Evolutionary conservation across 1,140 invertebrate genomes (phyloP).

Genomic region (Drosophila auraria): DNA sequence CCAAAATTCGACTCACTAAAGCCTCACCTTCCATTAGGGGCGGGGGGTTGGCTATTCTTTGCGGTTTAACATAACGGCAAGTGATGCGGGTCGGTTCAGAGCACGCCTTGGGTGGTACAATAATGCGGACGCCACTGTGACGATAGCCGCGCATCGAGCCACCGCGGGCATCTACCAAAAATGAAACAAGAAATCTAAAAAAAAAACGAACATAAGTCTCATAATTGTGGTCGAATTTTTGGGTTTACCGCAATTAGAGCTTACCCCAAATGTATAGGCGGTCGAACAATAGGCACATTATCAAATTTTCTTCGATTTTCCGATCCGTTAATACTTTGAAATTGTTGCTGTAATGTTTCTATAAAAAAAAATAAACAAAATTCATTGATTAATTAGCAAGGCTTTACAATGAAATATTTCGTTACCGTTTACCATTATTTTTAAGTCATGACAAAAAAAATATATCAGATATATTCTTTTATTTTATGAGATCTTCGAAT

Average conservation of each 20-base stretch:
- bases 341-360: constrained; percentile 6
- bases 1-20: constrained; percentile 96
- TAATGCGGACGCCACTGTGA: constrained; percentile 98
- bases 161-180: constrained; percentile 99
- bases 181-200: constrained; percentile 98
- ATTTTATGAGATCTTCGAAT: too few species aligned
- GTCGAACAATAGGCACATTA: constrained; percentile 90
- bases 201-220: background rate
- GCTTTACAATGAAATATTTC: too few species aligned
- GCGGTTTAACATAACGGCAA: constrained; percentile 92
- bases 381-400: background rate
- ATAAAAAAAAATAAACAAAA: background rate
- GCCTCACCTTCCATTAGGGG: constrained; percentile 99
- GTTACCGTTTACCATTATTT: too few species aligned
- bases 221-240: background rate
- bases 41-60: constrained; percentile 96
- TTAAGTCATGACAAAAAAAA: too few species aligned
- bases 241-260: constrained; percentile 44
- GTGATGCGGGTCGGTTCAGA: constrained; percentile 98
- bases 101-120: constrained; percentile 98
- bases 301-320: constrained; percentile 84
- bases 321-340: constrained; percentile 7
- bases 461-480: too few species aligned
- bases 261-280: constrained; percentile 91
- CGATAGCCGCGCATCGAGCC: constrained; percentile 99